Evolutionary conservation across 2,113 vertebrate genomes (phyloP), one percentile per base, ranked within the genome.

Genomic region (Ariopsis seemanni): DNA sequence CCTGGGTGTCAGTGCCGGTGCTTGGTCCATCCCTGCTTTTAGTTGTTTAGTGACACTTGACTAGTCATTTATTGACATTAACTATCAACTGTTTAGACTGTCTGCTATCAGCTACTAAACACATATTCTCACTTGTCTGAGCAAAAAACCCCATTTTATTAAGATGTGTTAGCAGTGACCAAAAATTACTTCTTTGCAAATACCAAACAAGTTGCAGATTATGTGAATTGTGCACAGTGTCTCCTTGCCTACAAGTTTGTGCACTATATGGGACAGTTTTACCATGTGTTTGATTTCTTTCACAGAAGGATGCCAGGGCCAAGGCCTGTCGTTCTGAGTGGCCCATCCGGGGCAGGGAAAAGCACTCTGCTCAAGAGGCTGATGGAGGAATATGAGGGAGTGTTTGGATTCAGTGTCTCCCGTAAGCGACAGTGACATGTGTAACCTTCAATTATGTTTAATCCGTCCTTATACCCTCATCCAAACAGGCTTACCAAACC

Each of bases 321-420:
- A 0, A 96, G 98, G 85, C 98, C 98, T 0, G 96, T 99, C 11
- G 98, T 99, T 87, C 93, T 99, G 92, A 99, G 97, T 0, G 98
- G 98, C 85, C 98, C 98, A 0, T 99, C 98, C 0, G 98, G 98
- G 1, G 98, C 98, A 0, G 98, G 98, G 55, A 99, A 99, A 91
- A 99, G 98, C 95, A 99, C 98, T 1, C 94, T 99, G 87, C 91
- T 99, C 86, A 99, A 98, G 94, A 97, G 90, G 69, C 89, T 99
- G 86, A 87, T 99, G 84, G 95, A 96, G 77, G 97, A 99, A 4
- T 96, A 97, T 0, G 94, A 96, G 74, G 96, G 95, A 10, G 18
- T 99, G 90, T 99, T 99, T 0, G 98, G 98, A 90, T 98, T 99
- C 95, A 99, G 98, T 0, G 97, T 99, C 85, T 99, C 98, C 89